These are phyloP conservation scores for Encarsia formosa DNA, from an alignment of 2,888 invertebrate genomes.

Conservation along the genomic window DNA sequence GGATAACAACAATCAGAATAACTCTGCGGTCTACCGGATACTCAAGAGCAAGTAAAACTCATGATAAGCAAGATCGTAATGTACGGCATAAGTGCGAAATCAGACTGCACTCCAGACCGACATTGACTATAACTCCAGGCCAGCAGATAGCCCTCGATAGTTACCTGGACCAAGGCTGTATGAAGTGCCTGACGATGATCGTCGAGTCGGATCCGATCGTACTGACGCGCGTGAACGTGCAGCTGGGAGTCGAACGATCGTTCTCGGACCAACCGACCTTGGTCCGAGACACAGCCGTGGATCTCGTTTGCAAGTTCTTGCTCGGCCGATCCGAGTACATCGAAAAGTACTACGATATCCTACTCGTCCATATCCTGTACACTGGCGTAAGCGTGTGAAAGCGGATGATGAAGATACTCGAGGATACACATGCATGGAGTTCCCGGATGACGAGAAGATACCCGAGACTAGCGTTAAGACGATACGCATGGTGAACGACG, in stretches of 20 bases:
- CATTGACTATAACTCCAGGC: conserved; percentile 85
- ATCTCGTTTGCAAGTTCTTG: conserved; percentile 97
- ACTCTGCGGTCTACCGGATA: conserved; percentile 68
- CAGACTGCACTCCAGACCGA: conserved; percentile 86
- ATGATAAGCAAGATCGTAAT: conserved; percentile 80
- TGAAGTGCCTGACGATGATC: conserved; percentile 97
- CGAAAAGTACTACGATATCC: conserved; percentile 95
- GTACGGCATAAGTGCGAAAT: conserved; percentile 70
- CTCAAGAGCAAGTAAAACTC: conserved; percentile 82
- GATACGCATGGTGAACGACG: conserved; percentile 96
- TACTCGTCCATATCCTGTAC: conserved; percentile 89
- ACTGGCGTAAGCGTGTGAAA: conserved; percentile 98
- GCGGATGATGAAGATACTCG: conserved; percentile 96
- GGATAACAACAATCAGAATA: conserved; percentile 56
- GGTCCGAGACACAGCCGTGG: conserved; percentile 97
- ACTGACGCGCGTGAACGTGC: conserved; percentile 87
- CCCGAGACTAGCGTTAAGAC: conserved; percentile 99
- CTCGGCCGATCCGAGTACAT: conserved; percentile 93
- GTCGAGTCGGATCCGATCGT: conserved; percentile 97
- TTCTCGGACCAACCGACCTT: conserved; percentile 98
- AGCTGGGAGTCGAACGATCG: conserved; percentile 90
- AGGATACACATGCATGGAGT: conserved; percentile 97
- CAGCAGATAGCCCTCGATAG: conserved; percentile 85
- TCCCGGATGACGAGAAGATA: conserved; percentile 93
- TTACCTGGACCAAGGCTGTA: conserved; percentile 96